Base-by-base conservation (phyloP, 2,113 vertebrate genomes). In the Mixornis gularis region DNA sequence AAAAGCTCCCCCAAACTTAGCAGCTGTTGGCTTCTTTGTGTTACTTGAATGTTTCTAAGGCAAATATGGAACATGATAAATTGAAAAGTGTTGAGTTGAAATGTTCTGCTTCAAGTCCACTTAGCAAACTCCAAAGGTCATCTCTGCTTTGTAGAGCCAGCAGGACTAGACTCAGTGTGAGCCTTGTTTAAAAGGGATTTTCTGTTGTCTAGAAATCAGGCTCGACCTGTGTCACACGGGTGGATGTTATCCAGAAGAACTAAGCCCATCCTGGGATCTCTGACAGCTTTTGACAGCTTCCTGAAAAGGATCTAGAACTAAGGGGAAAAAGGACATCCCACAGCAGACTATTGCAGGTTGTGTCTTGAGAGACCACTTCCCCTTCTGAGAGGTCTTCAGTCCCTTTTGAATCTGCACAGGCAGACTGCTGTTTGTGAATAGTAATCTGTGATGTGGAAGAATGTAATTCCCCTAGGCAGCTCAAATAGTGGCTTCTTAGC, bases 71-170 rank as follows among this genome's bases (percentile, higher is more conserved):
- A 79, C 44, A 30, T 68, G 77, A 95, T 89, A 65, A 85, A 93
- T 87, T 87, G 92, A 48, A 60, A 92, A 79, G 32, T 6, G 3
- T 85, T 53, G 73, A 72, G 53, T 58, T 91, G 65, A 60, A 81
- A 85, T 82, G 49, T 89, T 93, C 69, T 92, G 51, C 73, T 89
- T 89, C 7, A 9, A 93, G 89, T 89, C 59, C 49, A n/a, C 53
- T 90, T 90, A 79, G 38, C 69, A 85, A 72, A 87, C 87, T 68
- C 59, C 46, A 94, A 94, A 95, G 85, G 91, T 94, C 94, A 89
- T 62, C 78, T 85, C 34, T 77, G 46, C 79, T 92, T 29, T 69
- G 71, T 41, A 89, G 66, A 95, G 91, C 85, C 92, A 87, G 73
- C 22, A 52, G 72, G 60, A 55, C 65, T 58, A 64, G 70, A 53